Evolutionary conservation across 2,888 invertebrate species (phyloP).

Genomic region (Dexiosoma caninum): DNA sequence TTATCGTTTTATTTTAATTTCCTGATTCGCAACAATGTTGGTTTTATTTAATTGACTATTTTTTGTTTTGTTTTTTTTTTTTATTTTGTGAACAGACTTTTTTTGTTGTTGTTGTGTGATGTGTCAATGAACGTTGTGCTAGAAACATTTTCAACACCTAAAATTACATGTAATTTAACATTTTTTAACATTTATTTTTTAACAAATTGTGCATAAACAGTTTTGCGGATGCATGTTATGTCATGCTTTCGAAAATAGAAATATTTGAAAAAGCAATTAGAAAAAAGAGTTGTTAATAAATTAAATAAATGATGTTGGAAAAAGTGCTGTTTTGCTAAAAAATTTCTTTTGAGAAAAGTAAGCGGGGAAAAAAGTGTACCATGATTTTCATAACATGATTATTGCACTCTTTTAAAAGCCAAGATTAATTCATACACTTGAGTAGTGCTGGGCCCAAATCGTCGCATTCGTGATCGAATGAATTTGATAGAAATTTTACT

Average conservation of each 20-base stretch:
- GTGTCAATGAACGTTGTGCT: conserved; percentile 30
- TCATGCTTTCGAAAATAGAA: not conserved
- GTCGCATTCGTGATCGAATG: no score
- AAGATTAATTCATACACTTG: no score
- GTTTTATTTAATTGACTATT: not conserved
- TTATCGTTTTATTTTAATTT: not conserved
- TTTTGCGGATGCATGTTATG: conserved; percentile 22
- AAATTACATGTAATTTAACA: conserved; percentile 5
- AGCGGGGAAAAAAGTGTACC: no score
- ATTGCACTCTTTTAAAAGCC: no score
- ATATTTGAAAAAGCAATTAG: not conserved
- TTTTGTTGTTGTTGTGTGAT: conserved; percentile 7
- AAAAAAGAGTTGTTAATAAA: not conserved
- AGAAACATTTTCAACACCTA: not conserved
- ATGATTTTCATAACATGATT: no score
- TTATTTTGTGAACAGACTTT: not conserved
- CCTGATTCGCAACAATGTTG: not conserved
- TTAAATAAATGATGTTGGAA: no score
- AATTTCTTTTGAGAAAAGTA: no score
- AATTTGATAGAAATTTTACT: no score
- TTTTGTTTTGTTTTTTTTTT: not conserved
- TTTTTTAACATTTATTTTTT: conserved; percentile 23
- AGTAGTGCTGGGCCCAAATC: no score
- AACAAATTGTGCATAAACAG: conserved; percentile 20
- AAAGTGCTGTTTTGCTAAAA: no score